Conservation (phyloP, 2,113 vertebrate genomes). For the Peromyscus polionotus region DNA sequence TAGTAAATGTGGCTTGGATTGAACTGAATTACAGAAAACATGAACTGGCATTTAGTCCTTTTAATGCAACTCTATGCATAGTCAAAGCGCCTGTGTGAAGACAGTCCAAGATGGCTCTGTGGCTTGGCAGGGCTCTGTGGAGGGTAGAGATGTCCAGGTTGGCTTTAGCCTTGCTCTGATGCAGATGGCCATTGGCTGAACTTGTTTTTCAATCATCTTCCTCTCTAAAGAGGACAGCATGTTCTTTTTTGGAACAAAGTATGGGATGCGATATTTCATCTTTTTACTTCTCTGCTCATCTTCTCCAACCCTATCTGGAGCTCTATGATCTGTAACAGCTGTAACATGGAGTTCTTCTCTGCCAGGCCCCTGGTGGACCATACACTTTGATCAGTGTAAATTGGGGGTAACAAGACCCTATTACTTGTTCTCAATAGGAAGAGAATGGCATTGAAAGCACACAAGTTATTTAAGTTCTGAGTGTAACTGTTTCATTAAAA, state of each 20-base stretch:
- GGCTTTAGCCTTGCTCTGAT: slow-evolving; percentile 4
- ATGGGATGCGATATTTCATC: slow-evolving; percentile 27
- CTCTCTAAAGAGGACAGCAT: slow-evolving; percentile 53
- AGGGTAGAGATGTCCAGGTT: not conserved
- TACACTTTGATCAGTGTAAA: not conserved
- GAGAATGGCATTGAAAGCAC: not conserved
- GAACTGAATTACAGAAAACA: not conserved
- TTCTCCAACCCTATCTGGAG: slow-evolving; percentile 39
- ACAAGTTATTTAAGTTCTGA: slow-evolving; percentile 51
- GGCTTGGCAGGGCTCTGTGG: not conserved
- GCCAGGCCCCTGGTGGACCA: not conserved
- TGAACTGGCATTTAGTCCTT: not conserved
- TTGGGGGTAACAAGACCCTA: not conserved
- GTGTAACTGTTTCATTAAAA: slow-evolving; percentile 44
- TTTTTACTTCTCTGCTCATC: slow-evolving; percentile 54
- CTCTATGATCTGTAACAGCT: slow-evolving; percentile 28
- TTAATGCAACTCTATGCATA: not conserved
- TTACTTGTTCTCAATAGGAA: slow-evolving; percentile 17
- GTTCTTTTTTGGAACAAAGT: slow-evolving; percentile 54
- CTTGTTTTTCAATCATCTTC: not conserved
- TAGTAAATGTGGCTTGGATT: slow-evolving; percentile 49
- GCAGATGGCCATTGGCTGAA: slow-evolving; percentile 66
- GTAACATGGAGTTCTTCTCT: not conserved
- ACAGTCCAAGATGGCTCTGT: slow-evolving; percentile 12
- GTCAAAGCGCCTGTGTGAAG: slow-evolving; percentile 36